phyloP scores from a whole-genome alignment of 2,888 invertebrate genomes.

The Tiliacea aurago region DNA sequence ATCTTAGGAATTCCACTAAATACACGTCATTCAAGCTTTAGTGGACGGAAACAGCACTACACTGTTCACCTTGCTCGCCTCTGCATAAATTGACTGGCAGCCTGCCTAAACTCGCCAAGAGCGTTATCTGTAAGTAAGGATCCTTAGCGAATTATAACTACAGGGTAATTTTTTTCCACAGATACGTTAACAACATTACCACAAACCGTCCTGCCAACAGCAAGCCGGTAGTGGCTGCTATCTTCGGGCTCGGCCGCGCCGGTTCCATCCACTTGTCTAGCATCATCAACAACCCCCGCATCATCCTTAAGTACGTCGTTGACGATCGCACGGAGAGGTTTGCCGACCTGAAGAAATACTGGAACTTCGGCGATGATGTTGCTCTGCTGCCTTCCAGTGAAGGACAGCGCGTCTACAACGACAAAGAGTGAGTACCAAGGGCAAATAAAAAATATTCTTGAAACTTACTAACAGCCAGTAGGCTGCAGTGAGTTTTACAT shows the following conservation, averaged over 20 bases:
- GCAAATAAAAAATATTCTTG: neutral
- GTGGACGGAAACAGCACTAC: neutral
- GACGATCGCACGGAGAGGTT: slow-evolving; percentile 88
- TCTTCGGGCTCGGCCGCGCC: slow-evolving; percentile 91
- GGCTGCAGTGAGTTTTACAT: neutral
- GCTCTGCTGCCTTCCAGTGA: slow-evolving; percentile 87
- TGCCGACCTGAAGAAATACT: slow-evolving; percentile 84
- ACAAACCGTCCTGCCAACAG: slow-evolving; percentile 70
- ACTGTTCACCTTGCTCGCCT: neutral
- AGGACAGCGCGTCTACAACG: slow-evolving; percentile 86
- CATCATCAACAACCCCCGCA: slow-evolving; percentile 85
- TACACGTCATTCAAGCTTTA: neutral
- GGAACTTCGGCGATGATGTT: slow-evolving; percentile 85
- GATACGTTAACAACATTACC: slow-evolving; percentile 82
- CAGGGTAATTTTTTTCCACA: slow-evolving; percentile 59
- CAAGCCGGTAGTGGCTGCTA: slow-evolving; percentile 83
- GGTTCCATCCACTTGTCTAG: slow-evolving; percentile 91
- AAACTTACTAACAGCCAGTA: too few relatives aligned
- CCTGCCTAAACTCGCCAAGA: neutral
- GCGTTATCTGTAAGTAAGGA: neutral
- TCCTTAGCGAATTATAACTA: neutral
- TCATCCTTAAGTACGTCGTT: slow-evolving; percentile 89
- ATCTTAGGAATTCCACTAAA: neutral
- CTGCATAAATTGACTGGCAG: neutral
- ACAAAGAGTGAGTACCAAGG: slow-evolving; percentile 82